phyloP scores from a whole-genome alignment of 2,113 vertebrate genomes.

The Uropsilus gracilis region DNA sequence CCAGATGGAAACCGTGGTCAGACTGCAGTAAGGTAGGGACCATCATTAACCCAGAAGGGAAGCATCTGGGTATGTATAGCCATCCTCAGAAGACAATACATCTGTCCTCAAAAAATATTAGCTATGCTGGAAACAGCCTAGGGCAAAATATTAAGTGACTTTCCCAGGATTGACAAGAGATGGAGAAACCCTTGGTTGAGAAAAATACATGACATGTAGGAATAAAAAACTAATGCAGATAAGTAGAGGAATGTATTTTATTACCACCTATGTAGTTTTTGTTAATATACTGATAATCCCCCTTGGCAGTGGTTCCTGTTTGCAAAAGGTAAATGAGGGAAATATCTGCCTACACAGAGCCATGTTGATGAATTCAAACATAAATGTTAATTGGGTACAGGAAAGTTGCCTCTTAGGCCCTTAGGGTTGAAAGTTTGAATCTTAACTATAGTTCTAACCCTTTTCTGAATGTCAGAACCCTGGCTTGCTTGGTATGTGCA shows the following conservation, averaged over 20 bases:
- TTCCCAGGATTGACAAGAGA: not conserved
- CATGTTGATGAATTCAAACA: constrained; percentile 44
- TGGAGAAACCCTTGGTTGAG: not conserved
- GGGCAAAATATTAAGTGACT: not conserved
- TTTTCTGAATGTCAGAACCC: constrained; percentile 53
- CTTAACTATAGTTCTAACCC: constrained; percentile 39
- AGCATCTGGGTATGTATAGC: not conserved
- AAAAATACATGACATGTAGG: not conserved
- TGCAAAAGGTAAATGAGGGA: constrained; percentile 12
- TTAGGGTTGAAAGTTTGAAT: constrained; percentile 23
- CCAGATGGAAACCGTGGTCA: not conserved
- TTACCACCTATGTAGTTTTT: not conserved
- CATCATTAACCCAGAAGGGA: not conserved
- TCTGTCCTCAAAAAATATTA: not conserved
- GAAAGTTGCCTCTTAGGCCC: constrained; percentile 30
- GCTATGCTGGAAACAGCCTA: not conserved
- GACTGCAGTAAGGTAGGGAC: not conserved
- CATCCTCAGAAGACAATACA: not conserved
- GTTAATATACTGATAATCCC: not conserved
- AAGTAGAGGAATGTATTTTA: not conserved
- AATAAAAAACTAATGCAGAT: not conserved
- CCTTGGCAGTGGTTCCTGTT: not conserved
- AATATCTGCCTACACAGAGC: constrained; percentile 8
- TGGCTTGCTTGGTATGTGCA: constrained; percentile 1
- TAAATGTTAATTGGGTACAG: constrained; percentile 57